Evolutionary conservation across 1,140 invertebrate species (phyloP).

Genomic region (Megalonaias nervosa): DNA sequence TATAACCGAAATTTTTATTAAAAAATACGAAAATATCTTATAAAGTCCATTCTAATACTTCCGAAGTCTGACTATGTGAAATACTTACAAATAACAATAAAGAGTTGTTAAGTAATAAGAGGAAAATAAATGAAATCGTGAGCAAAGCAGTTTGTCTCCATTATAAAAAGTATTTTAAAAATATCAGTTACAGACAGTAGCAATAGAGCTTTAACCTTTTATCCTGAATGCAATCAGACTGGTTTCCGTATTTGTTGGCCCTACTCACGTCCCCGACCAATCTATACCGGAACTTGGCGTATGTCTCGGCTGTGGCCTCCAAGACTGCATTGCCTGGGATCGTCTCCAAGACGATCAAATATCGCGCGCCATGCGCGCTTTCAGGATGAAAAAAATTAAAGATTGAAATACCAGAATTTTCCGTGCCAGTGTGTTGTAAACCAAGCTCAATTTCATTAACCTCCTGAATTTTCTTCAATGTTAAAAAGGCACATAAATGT

Average conservation of each 20-base stretch:
- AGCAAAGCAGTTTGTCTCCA: no score
- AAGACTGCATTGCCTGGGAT: slow-evolving; percentile 21
- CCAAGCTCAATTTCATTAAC: slow-evolving; percentile 23
- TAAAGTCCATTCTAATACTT: no score
- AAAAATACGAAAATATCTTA: no score
- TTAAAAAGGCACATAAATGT: slow-evolving; percentile 42
- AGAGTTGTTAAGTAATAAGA: no score
- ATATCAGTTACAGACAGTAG: slow-evolving; percentile 1
- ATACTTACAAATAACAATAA: no score
- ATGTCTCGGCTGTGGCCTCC: slow-evolving; percentile 15
- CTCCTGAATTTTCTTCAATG: slow-evolving; percentile 28
- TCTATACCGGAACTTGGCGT: background rate
- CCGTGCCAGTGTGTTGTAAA: slow-evolving; percentile 25
- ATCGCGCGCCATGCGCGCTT: slow-evolving; percentile 1
- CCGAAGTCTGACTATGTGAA: no score
- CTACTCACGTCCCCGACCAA: slow-evolving; percentile 21
- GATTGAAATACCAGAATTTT: slow-evolving; percentile 29
- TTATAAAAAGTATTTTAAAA: no score
- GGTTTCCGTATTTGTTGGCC: slow-evolving; percentile 22
- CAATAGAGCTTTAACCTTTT: slow-evolving; percentile 21
- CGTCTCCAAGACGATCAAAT: slow-evolving; percentile 15
- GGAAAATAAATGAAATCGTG: no score
- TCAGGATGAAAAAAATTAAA: slow-evolving; percentile 27
- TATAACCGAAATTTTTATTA: no score
- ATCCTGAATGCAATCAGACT: slow-evolving; percentile 21